Conservation (phyloP, 2,113 vertebrate species). For the Delphinus delphis region DNA sequence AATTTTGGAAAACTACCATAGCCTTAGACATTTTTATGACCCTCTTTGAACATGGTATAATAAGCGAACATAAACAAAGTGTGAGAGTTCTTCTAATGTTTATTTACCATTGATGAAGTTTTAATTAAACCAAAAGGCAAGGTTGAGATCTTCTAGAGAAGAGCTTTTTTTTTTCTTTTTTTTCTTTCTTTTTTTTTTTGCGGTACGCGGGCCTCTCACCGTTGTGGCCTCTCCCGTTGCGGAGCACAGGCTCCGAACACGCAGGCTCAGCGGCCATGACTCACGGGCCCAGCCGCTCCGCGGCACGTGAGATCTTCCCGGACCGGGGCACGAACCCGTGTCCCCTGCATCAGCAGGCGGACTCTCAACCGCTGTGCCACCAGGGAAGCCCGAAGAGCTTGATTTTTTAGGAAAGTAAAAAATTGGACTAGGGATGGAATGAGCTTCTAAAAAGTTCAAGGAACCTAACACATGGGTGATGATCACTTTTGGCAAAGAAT, state of each 20-base stretch:
- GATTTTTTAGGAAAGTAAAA: neutral
- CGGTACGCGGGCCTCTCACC: no score
- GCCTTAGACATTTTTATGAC: neutral
- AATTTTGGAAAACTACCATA: neutral
- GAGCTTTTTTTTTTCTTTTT: neutral
- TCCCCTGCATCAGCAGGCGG: no score
- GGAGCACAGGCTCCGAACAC: no score
- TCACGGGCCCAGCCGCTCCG: no score
- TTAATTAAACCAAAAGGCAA: constrained; percentile 26
- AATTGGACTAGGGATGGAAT: neutral
- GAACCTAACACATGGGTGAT: neutral
- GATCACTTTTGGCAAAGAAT: neutral
- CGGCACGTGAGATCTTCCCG: no score
- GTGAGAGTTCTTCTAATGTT: neutral
- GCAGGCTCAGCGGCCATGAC: no score
- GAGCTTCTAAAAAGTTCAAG: neutral
- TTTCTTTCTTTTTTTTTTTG: no score
- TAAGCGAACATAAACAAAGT: neutral
- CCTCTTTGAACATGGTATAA: neutral
- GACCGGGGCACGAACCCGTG: no score
- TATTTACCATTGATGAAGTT: neutral
- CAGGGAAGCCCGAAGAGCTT: neutral
- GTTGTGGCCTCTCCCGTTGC: no score
- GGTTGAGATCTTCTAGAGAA: neutral
- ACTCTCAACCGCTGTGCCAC: no score